Evolutionary conservation across 2,797 vertebrate genomes (phyloP).

Genomic region (Meda fulgida): DNA sequence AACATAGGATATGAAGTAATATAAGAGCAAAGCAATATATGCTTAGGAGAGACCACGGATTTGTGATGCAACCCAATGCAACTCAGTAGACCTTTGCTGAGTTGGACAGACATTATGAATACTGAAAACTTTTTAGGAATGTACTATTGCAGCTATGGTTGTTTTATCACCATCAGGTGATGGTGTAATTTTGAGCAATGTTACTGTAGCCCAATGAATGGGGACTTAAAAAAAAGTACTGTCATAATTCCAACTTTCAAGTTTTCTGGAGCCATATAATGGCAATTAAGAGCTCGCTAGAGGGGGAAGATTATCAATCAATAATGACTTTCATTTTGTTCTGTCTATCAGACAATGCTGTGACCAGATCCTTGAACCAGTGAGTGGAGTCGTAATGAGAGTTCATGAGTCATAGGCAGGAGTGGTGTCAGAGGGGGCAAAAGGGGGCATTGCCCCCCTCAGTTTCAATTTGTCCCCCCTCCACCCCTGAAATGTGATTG

Average conservation of each 20-base stretch:
- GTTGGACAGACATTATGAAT: slow-evolving; percentile 2
- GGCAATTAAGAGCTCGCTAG: background rate
- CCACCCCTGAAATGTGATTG: background rate
- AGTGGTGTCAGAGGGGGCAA: background rate
- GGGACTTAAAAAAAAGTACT: background rate
- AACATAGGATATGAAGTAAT: background rate
- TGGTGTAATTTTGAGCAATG: background rate
- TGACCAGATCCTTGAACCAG: slow-evolving; percentile 2
- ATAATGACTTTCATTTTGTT: background rate
- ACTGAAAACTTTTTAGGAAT: slow-evolving; percentile 24
- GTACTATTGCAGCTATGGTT: background rate
- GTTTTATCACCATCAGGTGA: background rate
- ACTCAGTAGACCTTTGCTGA: slow-evolving; percentile 2
- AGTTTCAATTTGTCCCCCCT: background rate
- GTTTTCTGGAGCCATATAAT: background rate
- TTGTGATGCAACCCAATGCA: slow-evolving; percentile 22
- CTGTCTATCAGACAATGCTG: background rate
- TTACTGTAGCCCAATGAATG: background rate
- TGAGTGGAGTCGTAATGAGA: background rate
- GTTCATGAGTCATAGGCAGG: background rate
- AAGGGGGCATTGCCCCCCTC: background rate
- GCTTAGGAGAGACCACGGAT: background rate
- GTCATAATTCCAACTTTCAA: background rate
- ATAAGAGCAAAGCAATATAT: background rate
- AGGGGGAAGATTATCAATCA: slow-evolving; percentile 8